Evolutionary conservation across 2,888 invertebrate genomes (phyloP).

Genomic region (Anaspis maculata): DNA sequence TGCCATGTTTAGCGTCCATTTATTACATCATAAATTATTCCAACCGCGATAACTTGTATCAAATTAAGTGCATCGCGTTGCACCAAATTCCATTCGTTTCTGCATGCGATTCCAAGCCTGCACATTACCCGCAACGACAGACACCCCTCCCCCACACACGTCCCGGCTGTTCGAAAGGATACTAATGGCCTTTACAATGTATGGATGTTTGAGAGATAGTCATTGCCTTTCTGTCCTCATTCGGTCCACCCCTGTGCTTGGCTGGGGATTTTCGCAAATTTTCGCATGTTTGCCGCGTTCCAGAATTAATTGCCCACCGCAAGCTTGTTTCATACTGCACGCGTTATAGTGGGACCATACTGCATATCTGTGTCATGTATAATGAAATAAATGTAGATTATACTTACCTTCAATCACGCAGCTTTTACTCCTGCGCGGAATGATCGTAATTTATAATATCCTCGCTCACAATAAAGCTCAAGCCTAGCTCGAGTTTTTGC

Average conservation of each 20-base stretch:
- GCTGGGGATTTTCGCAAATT: too few relatives aligned
- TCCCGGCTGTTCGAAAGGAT: neutral
- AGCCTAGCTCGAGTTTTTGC: too few relatives aligned
- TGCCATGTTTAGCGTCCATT: constrained; percentile 16
- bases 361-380: constrained; percentile 17
- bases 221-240: too few relatives aligned
- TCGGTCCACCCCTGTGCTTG: too few relatives aligned
- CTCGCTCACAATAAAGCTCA: too few relatives aligned
- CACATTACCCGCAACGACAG: constrained; percentile 4
- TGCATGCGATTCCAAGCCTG: constrained; percentile 18
- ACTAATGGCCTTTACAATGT: too few relatives aligned
- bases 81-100: constrained; percentile 18
- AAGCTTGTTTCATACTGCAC: too few relatives aligned
- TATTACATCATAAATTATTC: constrained; percentile 17
- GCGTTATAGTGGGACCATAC: too few relatives aligned
- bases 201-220: neutral
- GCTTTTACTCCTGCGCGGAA: constrained; percentile 3
- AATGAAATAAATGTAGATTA: constrained; percentile 18
- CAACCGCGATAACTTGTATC: constrained; percentile 11
- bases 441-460: constrained; percentile 11
- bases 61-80: constrained; percentile 16
- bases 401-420: constrained; percentile 16
- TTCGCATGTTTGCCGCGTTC: neutral
- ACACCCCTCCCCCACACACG: neutral
- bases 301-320: too few relatives aligned